These are phyloP conservation scores for Echinops telfairi DNA, from an alignment of 2,113 vertebrate species.

Conservation along the genomic window DNA sequence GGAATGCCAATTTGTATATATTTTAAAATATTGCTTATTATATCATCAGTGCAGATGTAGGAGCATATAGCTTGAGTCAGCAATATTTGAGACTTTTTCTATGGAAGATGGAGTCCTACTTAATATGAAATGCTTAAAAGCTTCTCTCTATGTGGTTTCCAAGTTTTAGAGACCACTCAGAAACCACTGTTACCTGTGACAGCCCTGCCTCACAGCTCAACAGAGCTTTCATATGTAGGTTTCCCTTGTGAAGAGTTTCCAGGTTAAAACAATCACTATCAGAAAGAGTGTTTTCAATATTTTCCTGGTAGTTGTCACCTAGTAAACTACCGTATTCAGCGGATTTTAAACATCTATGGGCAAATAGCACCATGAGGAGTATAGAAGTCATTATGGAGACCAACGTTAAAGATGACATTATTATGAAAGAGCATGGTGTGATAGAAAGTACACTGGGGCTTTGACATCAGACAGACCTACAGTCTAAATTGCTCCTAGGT, in stretches of 20 bases:
- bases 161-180: background rate
- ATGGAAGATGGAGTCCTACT: background rate
- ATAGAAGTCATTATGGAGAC: constrained; percentile 27
- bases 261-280: background rate
- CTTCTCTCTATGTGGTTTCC: background rate
- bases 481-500: constrained; percentile 7
- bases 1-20: background rate
- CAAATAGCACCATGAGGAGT: background rate
- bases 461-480: constrained; percentile 14
- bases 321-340: background rate
- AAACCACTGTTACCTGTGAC: constrained; percentile 16
- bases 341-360: constrained; percentile 34
- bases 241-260: background rate
- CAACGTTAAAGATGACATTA: constrained; percentile 36
- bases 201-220: background rate
- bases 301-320: constrained; percentile 27
- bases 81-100: background rate
- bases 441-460: background rate
- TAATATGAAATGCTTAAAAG: background rate
- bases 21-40: background rate
- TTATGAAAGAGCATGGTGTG: constrained; percentile 27
- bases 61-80: background rate
- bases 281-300: constrained; percentile 47
- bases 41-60: background rate
- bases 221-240: constrained; percentile 18